A percentile compares a stretch with the other conserved stretches of the same genome.
phyloP scores from a whole-genome alignment of 2,888 invertebrate genomes.

The Xestia sexstrigata region DNA sequence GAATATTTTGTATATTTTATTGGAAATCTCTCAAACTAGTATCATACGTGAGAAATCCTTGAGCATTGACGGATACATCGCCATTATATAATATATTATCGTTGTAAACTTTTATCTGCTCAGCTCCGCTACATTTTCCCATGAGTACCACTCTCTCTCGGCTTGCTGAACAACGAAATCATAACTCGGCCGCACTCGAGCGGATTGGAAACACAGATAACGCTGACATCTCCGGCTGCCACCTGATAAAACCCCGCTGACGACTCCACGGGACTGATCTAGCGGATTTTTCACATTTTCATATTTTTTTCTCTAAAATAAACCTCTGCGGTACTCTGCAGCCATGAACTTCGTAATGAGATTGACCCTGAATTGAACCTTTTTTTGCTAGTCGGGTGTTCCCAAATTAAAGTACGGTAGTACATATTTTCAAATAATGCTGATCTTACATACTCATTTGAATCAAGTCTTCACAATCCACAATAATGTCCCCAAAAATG shows the following conservation, averaged over 20 bases:
- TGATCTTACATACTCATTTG: not conserved
- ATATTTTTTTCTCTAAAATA: conserved; percentile 39
- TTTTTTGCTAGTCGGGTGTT: conserved; percentile 8
- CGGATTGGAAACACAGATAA: conserved; percentile 71
- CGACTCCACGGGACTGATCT: conserved; percentile 43
- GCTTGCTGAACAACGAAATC: conserved; percentile 71
- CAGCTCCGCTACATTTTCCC: conserved; percentile 39
- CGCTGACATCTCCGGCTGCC: conserved; percentile 60
- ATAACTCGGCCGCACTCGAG: conserved; percentile 73
- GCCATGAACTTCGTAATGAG: conserved; percentile 32
- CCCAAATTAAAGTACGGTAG: conserved; percentile 6
- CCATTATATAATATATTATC: conserved; percentile 7
- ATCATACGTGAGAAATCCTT: not conserved
- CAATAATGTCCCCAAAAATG: not conserved
- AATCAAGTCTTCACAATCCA: not conserved
- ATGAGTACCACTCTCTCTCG: conserved; percentile 23
- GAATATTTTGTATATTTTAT: conserved; percentile 2
- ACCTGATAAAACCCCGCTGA: conserved; percentile 61
- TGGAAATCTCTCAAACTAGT: not conserved
- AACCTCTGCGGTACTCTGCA: conserved; percentile 26
- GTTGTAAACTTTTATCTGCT: not conserved
- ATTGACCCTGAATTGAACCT: conserved; percentile 46
- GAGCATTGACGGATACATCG: not conserved
- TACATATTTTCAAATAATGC: not conserved
- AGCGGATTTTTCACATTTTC: conserved; percentile 41